Evolutionary conservation across 2,113 vertebrate species (phyloP).

Genomic region (Cyanistes caeruleus): DNA sequence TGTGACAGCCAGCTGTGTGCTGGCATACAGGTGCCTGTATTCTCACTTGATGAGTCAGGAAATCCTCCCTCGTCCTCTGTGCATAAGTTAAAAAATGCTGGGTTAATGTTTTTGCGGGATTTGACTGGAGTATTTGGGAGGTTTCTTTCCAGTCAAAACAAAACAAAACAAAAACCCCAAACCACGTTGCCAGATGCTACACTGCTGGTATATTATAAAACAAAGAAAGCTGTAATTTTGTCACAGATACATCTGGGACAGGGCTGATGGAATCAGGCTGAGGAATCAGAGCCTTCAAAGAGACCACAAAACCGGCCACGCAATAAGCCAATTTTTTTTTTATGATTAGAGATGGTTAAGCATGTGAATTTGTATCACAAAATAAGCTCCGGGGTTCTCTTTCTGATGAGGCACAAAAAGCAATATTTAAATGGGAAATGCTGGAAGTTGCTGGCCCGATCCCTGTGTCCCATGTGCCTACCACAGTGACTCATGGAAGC

Average conservation of each 20-base stretch:
- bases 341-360: neutral
- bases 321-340: neutral
- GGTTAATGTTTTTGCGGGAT: constrained; percentile 1
- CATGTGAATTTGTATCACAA: neutral
- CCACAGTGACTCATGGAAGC: constrained; percentile 46
- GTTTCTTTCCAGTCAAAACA: constrained; percentile 56
- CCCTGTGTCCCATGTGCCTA: neutral
- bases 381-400: neutral
- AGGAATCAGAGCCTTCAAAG: constrained; percentile 7
- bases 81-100: neutral
- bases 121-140: constrained; percentile 1
- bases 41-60: neutral
- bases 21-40: neutral
- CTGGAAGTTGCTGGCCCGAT: constrained; percentile 4
- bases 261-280: neutral
- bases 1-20: neutral
- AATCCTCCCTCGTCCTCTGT: neutral
- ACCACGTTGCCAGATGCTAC: constrained; percentile 41
- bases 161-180: constrained; percentile 19
- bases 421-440: neutral
- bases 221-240: constrained; percentile 39
- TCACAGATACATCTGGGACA: neutral
- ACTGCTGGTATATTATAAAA: neutral
- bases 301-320: neutral
- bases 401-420: constrained; percentile 25